Percentiles rank a stretch among this genome's conserved stretches.
These are phyloP conservation scores for Crocidura indochinensis DNA, from an alignment of 2,797 vertebrate species.

Conservation along the genomic window DNA sequence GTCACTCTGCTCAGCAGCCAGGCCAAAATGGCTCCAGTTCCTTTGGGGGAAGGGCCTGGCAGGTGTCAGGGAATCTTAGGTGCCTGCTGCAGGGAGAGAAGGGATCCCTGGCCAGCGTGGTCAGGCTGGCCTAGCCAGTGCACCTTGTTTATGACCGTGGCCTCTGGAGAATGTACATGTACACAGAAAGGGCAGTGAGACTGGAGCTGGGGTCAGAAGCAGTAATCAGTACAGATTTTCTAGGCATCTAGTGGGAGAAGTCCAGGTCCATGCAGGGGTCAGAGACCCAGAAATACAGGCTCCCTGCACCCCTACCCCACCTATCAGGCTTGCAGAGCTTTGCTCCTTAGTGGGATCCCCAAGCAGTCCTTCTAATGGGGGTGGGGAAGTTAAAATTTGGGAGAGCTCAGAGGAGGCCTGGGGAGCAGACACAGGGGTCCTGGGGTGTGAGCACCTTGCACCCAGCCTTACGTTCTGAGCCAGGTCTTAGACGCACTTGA, in stretches of 20 bases:
- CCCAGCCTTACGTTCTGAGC: constrained; percentile 62
- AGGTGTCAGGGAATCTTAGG: constrained; percentile 38
- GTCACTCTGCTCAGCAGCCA: constrained; percentile 64
- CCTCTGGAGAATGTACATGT: not conserved
- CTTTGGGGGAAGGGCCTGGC: not conserved
- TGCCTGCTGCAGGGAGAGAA: constrained; percentile 1
- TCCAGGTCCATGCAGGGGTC: not conserved
- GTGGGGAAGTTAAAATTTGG: not conserved
- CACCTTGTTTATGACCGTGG: too few relatives aligned
- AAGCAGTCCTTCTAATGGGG: too few relatives aligned
- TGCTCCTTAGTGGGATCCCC: not conserved
- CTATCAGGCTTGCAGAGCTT: not conserved
- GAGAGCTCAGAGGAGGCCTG: constrained; percentile 8
- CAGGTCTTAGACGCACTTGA: constrained; percentile 67
- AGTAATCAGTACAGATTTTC: constrained; percentile 56
- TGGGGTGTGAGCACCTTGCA: constrained; percentile 47
- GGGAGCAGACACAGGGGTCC: not conserved
- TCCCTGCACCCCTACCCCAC: not conserved
- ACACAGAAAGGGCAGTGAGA: not conserved
- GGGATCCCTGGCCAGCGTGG: not conserved
- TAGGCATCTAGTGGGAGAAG: constrained; percentile 1
- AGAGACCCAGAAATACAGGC: not conserved
- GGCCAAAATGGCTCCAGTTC: constrained; percentile 28
- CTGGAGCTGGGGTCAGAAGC: constrained; percentile 49
- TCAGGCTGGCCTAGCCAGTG: not conserved